phyloP scores from a whole-genome alignment of 2,797 vertebrate genomes.

The Sebastes baramenuke region DNA sequence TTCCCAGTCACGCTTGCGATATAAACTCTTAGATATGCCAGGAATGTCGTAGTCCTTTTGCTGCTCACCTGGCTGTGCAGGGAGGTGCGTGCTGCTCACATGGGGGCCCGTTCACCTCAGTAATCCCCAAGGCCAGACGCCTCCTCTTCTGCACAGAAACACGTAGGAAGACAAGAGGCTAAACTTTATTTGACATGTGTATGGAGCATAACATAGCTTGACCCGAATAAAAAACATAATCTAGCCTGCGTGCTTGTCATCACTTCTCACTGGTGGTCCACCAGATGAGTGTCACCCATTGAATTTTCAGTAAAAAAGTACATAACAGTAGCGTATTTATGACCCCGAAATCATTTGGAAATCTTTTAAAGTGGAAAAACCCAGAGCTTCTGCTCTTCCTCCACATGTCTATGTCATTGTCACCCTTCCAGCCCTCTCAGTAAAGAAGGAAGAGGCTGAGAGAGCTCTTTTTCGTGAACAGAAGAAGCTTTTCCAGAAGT shows the following conservation, averaged over 20 bases:
- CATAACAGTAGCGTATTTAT: background rate
- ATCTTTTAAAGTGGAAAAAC: background rate
- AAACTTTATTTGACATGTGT: slow-evolving; percentile 64
- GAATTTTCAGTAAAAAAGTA: slow-evolving; percentile 15
- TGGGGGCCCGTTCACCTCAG: slow-evolving; percentile 69
- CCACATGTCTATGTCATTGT: background rate
- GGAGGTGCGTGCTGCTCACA: slow-evolving; percentile 55
- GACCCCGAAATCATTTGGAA: background rate
- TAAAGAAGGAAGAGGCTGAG: background rate
- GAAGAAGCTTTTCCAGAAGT: slow-evolving; percentile 23
- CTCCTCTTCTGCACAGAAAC: slow-evolving; percentile 29
- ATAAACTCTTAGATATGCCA: slow-evolving; percentile 77
- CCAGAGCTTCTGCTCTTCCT: background rate
- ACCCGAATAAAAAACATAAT: slow-evolving; percentile 48
- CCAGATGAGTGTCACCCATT: slow-evolving; percentile 7
- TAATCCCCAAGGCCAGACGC: slow-evolving; percentile 35
- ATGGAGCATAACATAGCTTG: slow-evolving; percentile 39
- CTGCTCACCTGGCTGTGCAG: slow-evolving; percentile 72
- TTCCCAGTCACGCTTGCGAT: slow-evolving; percentile 73
- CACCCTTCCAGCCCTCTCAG: background rate
- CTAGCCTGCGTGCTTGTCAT: slow-evolving; percentile 39
- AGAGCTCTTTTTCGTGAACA: slow-evolving; percentile 26
- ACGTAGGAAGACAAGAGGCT: slow-evolving; percentile 46
- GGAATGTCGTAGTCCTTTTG: slow-evolving; percentile 75
- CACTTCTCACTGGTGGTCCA: slow-evolving; percentile 59